Evolutionary conservation across 2,888 invertebrate genomes (phyloP), one percentile per base, ranked within the genome.

Genomic region (Habroteleia sp.): DNA sequence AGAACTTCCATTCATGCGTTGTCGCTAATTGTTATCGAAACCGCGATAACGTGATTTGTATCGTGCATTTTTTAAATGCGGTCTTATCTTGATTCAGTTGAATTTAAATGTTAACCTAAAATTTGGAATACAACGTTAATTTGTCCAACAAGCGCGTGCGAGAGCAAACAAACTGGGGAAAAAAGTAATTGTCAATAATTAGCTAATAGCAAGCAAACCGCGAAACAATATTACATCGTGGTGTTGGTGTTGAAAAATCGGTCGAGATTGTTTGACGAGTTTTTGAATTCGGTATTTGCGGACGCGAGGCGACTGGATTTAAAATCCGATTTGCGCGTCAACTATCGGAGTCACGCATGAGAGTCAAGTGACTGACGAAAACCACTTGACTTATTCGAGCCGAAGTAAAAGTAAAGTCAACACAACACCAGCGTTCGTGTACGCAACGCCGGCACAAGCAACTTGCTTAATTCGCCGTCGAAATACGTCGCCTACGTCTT

Each of bases 391-490:
- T 76, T 60, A 52, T 44, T 69, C 74, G 60, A 65, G 74, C 52
- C 46, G 60, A 68, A 76, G 76, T 76, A 76, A 76, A 73, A 76
- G 76, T 76, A 69, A 65, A 76, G 68, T 76, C 76, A 76, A 76
- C 72, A 75, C 44, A 48, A 56, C 48, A 54, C 44, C 56, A 31
- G 11, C 35, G 25, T 46, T 44, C 52, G 60, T 42, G 56, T 65
- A 60, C 58, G 60, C 72, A 65, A 52, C 52, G 58, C 44, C 63
- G 42, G 23, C 63, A 39, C 58, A 65, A 31, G 41, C 48, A 35
- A 27, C 62, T 69, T 69, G 74, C 69, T 74, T 74, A 69, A 74
- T 69, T 69, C 52, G 52, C 58, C 65, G 46, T 58, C 69, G 68
- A 74, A 68, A 62, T 46, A 31, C 68, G 62, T 68, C 56, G 56